Evolutionary conservation across 2,888 invertebrate species (phyloP), one percentile per base, ranked within the genome.

Genomic region (Iselma pallidipennis): DNA sequence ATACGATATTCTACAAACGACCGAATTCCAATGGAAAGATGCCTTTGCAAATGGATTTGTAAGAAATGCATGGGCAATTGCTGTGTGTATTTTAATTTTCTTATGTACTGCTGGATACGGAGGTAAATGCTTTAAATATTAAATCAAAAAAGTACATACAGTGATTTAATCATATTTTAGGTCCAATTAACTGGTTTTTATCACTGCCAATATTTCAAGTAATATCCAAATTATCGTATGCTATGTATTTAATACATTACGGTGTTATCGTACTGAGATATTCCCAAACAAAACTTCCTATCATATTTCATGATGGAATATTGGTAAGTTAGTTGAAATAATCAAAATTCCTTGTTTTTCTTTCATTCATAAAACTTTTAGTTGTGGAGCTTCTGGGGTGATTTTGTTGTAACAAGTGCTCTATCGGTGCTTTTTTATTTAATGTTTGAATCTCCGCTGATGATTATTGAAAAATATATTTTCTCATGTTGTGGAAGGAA

Each of bases 111-210:
- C 23, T 7, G 59, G 59, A 21, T 54, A 42, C 33, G 59, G 59
- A 16, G 59, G 59, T 55, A 55, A 14, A 23, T 37, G n/a, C n/a
- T n/a, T n/a, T n/a, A n/a, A 21, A 16, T 50, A 52, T 1, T 33
- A 16, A 16, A 33, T 2, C 12, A 4, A 26, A 1, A 9, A 4
- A 26, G 19, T 12, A 21, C 19, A 19, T 16, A 19, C 4, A n/a
- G 2, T 12, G 4, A 29, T 9, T 33, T 4, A 14, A 19, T 33
- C 2, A 45, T 23, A 74, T 75, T 23, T 79, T 21, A 63, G 63
- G 63, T 45, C 57, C 57, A 4, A 33, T 63, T 14, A 51, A 63
- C 21, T 29, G 45, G 48, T 63, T 63, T 31, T 21, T 63, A 4
- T 60, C 63, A n/a, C 25, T 59, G n/a, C 59, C 63, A 25, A 28